phyloP scores from a whole-genome alignment of 1,140 invertebrate species.

The Lysiphlebus fabarum region DNA sequence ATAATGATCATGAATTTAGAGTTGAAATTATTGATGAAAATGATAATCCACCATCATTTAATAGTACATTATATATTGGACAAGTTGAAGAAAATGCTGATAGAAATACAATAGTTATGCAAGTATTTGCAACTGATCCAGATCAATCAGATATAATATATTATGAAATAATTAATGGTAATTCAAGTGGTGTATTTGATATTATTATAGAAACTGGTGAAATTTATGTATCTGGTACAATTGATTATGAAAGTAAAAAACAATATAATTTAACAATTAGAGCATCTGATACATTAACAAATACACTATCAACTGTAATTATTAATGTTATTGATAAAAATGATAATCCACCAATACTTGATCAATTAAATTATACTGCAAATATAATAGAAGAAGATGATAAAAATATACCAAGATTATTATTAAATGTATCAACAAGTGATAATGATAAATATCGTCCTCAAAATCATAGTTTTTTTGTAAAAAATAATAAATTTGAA shows the following conservation, averaged over 20 bases:
- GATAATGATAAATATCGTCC: conserved; percentile 92
- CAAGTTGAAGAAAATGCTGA: conserved; percentile 97
- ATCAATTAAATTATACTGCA: conserved; percentile 88
- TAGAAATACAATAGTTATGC: conserved; percentile 93
- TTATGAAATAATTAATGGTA: conserved; percentile 98
- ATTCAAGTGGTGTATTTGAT: conserved; percentile 95
- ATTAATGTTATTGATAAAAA: conserved; percentile 95
- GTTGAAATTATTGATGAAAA: conserved; percentile 93
- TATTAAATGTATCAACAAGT: conserved; percentile 82
- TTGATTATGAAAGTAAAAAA: conserved; percentile 89
- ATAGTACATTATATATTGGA: conserved; percentile 91
- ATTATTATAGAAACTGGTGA: conserved; percentile 97
- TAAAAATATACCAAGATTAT: conserved; percentile 80
- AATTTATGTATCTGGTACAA: conserved; percentile 91
- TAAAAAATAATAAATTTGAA: conserved; percentile 92
- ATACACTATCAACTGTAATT: conserved; percentile 69
- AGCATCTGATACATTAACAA: too few species aligned
- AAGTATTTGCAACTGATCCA: conserved; percentile 95
- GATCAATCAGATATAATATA: conserved; percentile 86
- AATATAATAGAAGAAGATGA: conserved; percentile 96
- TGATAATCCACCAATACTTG: conserved; percentile 85
- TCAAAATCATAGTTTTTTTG: conserved; percentile 93
- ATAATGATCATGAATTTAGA: too few species aligned
- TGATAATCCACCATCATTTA: too few species aligned
- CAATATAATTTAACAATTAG: neutral